Percentiles rank a stretch among this genome's conserved stretches.
Conservation (phyloP, 30 jellyfish, hydroid and myxozoan genomes). For the Hydra vulgaris region DNA sequence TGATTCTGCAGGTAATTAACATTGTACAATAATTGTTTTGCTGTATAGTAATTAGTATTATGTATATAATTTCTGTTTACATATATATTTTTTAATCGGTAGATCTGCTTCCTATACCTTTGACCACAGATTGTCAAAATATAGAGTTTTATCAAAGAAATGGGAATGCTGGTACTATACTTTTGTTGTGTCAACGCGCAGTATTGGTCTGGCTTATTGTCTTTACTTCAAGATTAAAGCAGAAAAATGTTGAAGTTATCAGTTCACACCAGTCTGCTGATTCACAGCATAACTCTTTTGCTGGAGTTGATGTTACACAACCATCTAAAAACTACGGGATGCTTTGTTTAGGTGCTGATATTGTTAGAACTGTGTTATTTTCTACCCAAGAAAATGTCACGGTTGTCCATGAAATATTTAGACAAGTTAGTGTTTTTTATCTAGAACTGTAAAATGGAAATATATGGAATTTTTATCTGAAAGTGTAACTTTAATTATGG, state of each 20-base stretch:
- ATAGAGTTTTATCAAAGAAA: not conserved
- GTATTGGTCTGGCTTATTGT: constrained; percentile 81
- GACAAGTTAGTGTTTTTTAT: constrained; percentile 49
- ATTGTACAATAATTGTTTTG: not conserved
- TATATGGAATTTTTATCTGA: not conserved
- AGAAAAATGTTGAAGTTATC: constrained; percentile 30
- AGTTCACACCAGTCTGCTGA: constrained; percentile 28
- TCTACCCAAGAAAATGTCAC: constrained; percentile 67
- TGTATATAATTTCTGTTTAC: too few relatives aligned
- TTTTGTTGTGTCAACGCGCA: constrained; percentile 54
- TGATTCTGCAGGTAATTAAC: constrained; percentile 17
- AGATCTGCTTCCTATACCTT: constrained; percentile 27
- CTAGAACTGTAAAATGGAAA: not conserved
- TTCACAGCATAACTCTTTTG: not conserved
- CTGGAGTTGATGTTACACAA: not conserved
- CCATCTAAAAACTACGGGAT: constrained; percentile 31
- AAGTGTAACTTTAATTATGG: too few relatives aligned
- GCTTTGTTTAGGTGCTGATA: constrained; percentile 65
- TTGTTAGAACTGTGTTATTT: constrained; percentile 62
- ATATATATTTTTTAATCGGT: not conserved
- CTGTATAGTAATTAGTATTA: too few relatives aligned
- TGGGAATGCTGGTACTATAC: not conserved
- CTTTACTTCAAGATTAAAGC: constrained; percentile 52
- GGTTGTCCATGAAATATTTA: constrained; percentile 69
- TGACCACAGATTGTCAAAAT: not conserved